phyloP scores from a whole-genome alignment of 2,888 invertebrate genomes.

The Pterostichus niger region DNA sequence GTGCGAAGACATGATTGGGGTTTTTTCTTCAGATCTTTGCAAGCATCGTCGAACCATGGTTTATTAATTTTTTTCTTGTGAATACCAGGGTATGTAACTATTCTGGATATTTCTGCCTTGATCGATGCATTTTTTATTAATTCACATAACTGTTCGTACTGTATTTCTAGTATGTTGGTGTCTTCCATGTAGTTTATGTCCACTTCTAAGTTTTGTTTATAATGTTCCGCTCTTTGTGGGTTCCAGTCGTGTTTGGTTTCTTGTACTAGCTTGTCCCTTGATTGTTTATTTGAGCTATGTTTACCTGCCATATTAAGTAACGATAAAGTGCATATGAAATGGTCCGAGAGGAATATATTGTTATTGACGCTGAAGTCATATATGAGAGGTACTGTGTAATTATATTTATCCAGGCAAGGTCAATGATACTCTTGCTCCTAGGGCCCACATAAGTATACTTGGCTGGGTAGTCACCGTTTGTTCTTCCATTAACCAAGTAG shows the following conservation, averaged over 20 bases:
- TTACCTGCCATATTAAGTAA: background rate
- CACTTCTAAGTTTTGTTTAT: too few species aligned
- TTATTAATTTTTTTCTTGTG: conserved; percentile 1
- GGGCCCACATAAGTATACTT: background rate
- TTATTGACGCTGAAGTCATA: background rate
- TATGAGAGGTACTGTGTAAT: background rate
- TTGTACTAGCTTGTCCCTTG: too few species aligned
- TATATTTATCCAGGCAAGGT: background rate
- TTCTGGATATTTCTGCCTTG: background rate
- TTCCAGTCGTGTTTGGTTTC: too few species aligned
- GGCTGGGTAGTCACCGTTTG: too few species aligned
- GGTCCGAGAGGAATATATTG: background rate
- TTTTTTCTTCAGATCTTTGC: background rate
- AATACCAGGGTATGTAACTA: background rate
- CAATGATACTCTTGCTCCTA: background rate
- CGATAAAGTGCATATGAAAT: background rate
- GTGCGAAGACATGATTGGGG: background rate
- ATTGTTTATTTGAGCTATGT: too few species aligned
- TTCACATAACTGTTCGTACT: background rate
- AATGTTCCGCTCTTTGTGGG: too few species aligned
- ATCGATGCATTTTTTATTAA: background rate
- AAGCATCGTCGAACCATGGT: background rate
- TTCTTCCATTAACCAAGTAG: background rate
- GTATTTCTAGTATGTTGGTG: too few species aligned
- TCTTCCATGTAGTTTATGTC: too few species aligned